Evolutionary conservation across 2,888 invertebrate species (phyloP).

Genomic region (Acrobeloides nanus): DNA sequence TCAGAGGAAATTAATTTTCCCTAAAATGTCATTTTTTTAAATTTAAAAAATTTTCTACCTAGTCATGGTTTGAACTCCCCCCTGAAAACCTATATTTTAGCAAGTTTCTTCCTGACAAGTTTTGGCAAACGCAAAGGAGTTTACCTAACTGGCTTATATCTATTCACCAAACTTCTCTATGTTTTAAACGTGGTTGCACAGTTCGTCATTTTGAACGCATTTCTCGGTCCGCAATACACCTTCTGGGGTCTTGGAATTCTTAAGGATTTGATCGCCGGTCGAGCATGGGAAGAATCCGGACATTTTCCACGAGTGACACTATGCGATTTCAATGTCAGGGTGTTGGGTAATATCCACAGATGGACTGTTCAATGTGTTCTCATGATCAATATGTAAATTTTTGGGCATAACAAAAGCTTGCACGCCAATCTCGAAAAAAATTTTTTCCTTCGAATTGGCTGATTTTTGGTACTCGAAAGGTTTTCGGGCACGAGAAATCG

Average conservation of each 20-base stretch:
- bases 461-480: too few species aligned
- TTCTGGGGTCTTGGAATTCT: slow-evolving; percentile 55
- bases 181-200: slow-evolving; percentile 52
- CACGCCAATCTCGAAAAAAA: too few species aligned
- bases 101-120: slow-evolving; percentile 13
- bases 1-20: not conserved
- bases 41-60: not conserved
- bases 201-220: slow-evolving; percentile 54
- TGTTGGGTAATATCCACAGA: slow-evolving; percentile 29
- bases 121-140: slow-evolving; percentile 43
- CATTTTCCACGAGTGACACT: slow-evolving; percentile 39
- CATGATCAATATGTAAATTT: slow-evolving; percentile 18
- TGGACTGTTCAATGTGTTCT: slow-evolving; percentile 41
- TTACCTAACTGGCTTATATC: slow-evolving; percentile 51
- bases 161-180: slow-evolving; percentile 52
- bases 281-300: slow-evolving; percentile 50
- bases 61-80: slow-evolving; percentile 1
- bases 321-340: slow-evolving; percentile 36
- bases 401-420: too few species aligned
- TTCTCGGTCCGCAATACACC: slow-evolving; percentile 52
- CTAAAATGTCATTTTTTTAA: slow-evolving; percentile 3
- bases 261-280: slow-evolving; percentile 41
- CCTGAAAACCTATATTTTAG: too few species aligned
- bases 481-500: too few species aligned
- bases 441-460: too few species aligned